Evolutionary conservation across 2,888 invertebrate species (phyloP).

Genomic region (Suillia variegata): DNA sequence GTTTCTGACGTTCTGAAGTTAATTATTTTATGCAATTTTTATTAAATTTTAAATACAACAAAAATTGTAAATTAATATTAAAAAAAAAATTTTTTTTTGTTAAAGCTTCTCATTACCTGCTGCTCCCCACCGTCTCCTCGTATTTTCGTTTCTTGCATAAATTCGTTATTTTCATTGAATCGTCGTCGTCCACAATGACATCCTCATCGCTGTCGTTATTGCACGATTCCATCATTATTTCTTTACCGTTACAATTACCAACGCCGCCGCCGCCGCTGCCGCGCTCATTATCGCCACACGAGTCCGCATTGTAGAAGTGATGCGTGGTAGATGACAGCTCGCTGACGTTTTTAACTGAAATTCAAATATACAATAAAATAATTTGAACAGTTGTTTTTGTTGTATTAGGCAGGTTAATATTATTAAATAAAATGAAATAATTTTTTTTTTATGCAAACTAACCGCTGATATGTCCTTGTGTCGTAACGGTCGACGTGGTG

Average conservation of each 20-base stretch:
- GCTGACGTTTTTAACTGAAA: slow-evolving; percentile 57
- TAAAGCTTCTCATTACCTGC: slow-evolving; percentile 37
- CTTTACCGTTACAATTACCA: slow-evolving; percentile 40
- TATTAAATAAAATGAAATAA: no score
- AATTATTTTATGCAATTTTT: background rate
- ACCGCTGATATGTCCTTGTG: slow-evolving; percentile 55
- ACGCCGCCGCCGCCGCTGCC: slow-evolving; percentile 28
- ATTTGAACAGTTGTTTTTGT: no score
- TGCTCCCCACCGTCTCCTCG: slow-evolving; percentile 54
- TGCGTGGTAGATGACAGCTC: slow-evolving; percentile 60
- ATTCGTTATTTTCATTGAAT: slow-evolving; percentile 49
- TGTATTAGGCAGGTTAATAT: no score
- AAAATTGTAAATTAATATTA: background rate
- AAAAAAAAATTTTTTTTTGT: no score
- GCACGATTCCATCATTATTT: slow-evolving; percentile 51
- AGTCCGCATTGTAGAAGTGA: slow-evolving; percentile 60
- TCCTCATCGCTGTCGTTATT: slow-evolving; percentile 62
- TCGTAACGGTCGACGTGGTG: slow-evolving; percentile 28
- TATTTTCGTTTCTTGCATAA: slow-evolving; percentile 50
- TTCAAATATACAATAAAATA: no score
- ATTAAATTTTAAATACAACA: background rate
- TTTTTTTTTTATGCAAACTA: slow-evolving; percentile 27
- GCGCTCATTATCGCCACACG: slow-evolving; percentile 50
- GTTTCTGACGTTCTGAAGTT: slow-evolving; percentile 50
- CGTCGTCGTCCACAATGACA: slow-evolving; percentile 61